Evolutionary conservation across 2,797 vertebrate species (phyloP).

Genomic region (Aulostomus chinensis): DNA sequence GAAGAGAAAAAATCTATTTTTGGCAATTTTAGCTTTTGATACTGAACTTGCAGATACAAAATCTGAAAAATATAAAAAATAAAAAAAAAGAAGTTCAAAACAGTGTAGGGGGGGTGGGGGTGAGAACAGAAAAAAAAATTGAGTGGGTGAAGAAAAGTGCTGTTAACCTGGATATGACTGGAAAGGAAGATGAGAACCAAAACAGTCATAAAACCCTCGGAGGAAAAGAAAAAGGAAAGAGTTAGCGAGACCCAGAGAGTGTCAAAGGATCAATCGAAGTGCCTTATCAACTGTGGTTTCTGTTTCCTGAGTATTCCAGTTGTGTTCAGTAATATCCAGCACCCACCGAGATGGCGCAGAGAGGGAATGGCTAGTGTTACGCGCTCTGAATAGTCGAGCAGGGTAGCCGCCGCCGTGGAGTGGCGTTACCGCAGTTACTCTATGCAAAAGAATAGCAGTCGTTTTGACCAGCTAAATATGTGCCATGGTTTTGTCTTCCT

Average conservation of each 20-base stretch:
- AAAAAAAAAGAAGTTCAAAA: constrained; percentile 71
- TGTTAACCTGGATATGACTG: constrained; percentile 76
- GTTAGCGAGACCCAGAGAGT: constrained; percentile 46
- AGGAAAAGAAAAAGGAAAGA: constrained; percentile 5
- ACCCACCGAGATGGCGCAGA: constrained; percentile 71
- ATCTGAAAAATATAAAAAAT: constrained; percentile 83
- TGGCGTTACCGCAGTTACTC: constrained; percentile 78
- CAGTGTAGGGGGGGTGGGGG: constrained; percentile 78
- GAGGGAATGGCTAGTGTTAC: constrained; percentile 59
- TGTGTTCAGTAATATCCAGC: constrained; percentile 81
- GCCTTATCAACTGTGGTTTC: constrained; percentile 84
- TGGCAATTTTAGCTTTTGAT: constrained; percentile 99
- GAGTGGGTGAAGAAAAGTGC: constrained; percentile 53
- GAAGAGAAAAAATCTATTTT: constrained; percentile 95
- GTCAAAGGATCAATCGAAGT: constrained; percentile 74
- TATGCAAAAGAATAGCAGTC: constrained; percentile 88
- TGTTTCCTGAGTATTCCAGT: constrained; percentile 78
- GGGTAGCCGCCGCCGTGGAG: constrained; percentile 52
- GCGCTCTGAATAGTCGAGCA: constrained; percentile 59
- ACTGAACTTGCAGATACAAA: constrained; percentile 95
- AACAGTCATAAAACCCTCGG: constrained; percentile 57
- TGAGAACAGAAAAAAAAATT: constrained; percentile 36
- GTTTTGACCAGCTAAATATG: constrained; percentile 84
- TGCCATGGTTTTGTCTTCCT: constrained; percentile 89
- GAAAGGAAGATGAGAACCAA: constrained; percentile 71